Conservation (phyloP, 2,797 vertebrate genomes). For the Heteromormyrus szaboi region DNA sequence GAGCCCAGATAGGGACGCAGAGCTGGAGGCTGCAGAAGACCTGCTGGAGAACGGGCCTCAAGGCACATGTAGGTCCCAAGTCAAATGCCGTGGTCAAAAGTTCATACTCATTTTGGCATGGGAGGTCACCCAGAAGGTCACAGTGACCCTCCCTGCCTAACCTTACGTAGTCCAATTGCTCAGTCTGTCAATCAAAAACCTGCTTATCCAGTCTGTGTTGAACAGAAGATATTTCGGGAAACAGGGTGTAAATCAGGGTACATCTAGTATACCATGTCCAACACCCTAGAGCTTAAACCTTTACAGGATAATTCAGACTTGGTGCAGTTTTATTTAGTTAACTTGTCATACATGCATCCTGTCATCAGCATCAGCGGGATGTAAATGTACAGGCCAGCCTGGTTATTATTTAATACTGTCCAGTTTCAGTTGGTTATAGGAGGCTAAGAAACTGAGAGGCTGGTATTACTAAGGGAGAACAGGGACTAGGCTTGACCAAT, state of each 20-base stretch:
- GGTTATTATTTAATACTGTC: neutral
- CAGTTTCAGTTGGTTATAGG: neutral
- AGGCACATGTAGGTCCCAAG: constrained; percentile 41
- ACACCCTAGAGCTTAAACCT: neutral
- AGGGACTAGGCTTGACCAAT: neutral
- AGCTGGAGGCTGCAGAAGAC: constrained; percentile 80
- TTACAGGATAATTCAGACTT: neutral
- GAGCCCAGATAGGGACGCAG: constrained; percentile 73
- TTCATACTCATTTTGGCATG: neutral
- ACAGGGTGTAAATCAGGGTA: neutral
- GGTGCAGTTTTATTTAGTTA: neutral
- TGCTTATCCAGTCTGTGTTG: neutral
- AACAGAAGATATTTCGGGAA: neutral
- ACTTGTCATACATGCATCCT: neutral
- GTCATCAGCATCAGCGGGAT: neutral
- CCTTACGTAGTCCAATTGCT: neutral
- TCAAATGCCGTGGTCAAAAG: constrained; percentile 41
- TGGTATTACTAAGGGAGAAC: neutral
- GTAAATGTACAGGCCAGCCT: neutral
- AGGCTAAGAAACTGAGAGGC: neutral
- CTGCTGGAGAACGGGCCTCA: constrained; percentile 89
- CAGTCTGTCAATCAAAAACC: neutral
- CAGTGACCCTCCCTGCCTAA: neutral
- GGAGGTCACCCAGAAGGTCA: neutral
- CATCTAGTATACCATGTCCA: neutral